Evolutionary conservation across 1,140 invertebrate genomes (phyloP), one percentile per base, ranked within the genome.

Genomic region (Popillia japonica): DNA sequence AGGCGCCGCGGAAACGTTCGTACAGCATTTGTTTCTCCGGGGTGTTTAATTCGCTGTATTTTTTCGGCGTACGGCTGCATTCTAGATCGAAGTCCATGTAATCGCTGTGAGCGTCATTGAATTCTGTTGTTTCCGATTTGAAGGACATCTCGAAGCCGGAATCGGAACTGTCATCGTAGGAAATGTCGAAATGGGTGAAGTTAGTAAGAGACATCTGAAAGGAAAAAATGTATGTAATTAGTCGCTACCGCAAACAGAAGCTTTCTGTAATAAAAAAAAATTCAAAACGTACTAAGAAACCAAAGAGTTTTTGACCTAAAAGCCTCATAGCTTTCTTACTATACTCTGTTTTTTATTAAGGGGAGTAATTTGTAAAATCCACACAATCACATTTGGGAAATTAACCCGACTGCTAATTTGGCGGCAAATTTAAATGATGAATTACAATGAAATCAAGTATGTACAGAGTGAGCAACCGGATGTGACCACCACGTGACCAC

Each of bases 111-210:
- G 83, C 83, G 23, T 86, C 85, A 23, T 75, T 78, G 61, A 79
- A 77, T 22, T 84, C 82, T 10, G 84, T 82, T 0, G 84, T 82
- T 81, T 86, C 85, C 6, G 85, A 86, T 83, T 86, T 87, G 80
- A 84, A 86, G 11, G 86, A 87, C 72, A 85, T 81, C 77, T 87
- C 86, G 77, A 85, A 85, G 61, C 86, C 86, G 14, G 86, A 87
- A 80, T 87, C 86, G 64, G 84, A 85, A 77, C 85, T 86, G 78
- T 86, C 85, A 14, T 87, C 86, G 79, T 85, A 85, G 11, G 78
- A 44, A 68, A 79, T 75, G 3, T 76, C 80, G 42, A 77, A 59
- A 68, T 78, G 61, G 11, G 75, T 75, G 14, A 44, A 79, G 41
- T 22, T n/a, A 76, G 61, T 6, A 2, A 40, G 40, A 59, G n/a